phyloP scores from a whole-genome alignment of 2,888 invertebrate species.

The Stenodera caucasica region DNA sequence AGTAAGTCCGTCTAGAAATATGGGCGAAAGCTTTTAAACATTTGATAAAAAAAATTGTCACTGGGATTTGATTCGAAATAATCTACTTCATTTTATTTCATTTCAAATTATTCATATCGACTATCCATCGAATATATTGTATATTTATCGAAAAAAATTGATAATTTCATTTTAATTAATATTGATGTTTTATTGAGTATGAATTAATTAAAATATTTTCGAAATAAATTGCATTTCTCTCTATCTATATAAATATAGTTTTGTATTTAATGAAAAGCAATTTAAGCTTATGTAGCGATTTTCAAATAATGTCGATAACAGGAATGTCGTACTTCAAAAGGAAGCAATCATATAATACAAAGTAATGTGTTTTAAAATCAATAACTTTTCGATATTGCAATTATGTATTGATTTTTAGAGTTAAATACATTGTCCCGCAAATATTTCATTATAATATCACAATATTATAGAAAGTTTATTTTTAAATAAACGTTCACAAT shows the following conservation, averaged over 20 bases:
- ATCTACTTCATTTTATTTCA: not conserved
- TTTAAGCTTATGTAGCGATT: conserved; percentile 22
- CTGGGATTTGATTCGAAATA: not conserved
- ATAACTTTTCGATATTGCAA: conserved; percentile 8
- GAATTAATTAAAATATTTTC: not conserved
- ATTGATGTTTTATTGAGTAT: not conserved
- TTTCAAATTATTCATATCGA: not conserved
- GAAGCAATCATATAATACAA: conserved; percentile 22
- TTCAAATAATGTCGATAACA: conserved; percentile 24
- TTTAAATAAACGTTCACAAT: not conserved
- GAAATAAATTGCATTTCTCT: not conserved
- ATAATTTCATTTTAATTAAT: not conserved
- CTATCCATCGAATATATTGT: not conserved
- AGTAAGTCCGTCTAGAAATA: not conserved
- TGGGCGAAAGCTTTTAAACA: conserved; percentile 1
- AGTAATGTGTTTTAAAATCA: conserved; percentile 26
- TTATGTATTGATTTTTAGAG: too few relatives aligned
- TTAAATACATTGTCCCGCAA: too few relatives aligned
- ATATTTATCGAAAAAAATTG: too few relatives aligned
- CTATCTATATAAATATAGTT: conserved; percentile 17
- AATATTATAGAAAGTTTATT: too few relatives aligned
- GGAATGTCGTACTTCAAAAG: conserved; percentile 16
- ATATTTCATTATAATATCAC: too few relatives aligned
- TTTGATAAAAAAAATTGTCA: not conserved
- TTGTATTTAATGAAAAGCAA: conserved; percentile 25